Conservation (phyloP, 30 jellyfish, hydroid and myxozoan genomes). For the Hydractinia symbiolongicarpus region DNA sequence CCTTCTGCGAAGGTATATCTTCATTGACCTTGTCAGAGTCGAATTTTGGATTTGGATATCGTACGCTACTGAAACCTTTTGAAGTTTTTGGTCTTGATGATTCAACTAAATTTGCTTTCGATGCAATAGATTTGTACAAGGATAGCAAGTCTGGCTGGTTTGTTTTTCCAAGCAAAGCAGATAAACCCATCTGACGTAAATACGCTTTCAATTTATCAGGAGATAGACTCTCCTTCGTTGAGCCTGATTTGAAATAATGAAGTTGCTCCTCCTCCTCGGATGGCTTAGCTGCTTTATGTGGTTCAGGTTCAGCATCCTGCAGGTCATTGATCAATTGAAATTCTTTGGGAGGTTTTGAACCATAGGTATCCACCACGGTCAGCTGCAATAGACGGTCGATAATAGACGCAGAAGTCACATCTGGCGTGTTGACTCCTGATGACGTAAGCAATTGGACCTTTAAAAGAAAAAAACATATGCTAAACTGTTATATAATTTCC, state of each 20-base stretch:
- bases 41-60: constrained; percentile 16
- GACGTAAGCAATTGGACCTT: constrained; percentile 82
- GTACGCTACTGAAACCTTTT: constrained; percentile 23
- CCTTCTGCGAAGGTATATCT: background rate
- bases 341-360: constrained; percentile 69
- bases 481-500: background rate
- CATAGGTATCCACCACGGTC: constrained; percentile 86
- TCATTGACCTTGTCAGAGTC: background rate
- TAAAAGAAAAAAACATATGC: background rate
- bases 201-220: constrained; percentile 19
- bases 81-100: background rate
- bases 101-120: background rate
- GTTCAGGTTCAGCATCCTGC: constrained; percentile 11
- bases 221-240: constrained; percentile 19
- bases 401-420: constrained; percentile 89
- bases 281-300: background rate
- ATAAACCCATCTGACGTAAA: constrained; percentile 27
- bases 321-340: constrained; percentile 11
- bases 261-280: constrained; percentile 16
- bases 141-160: constrained; percentile 18
- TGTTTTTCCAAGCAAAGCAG: constrained; percentile 33
- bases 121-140: constrained; percentile 19
- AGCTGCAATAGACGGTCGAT: constrained; percentile 92
- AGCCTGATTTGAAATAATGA: constrained; percentile 32
- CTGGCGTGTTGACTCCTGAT: constrained; percentile 77